Evolutionary conservation across 2,113 vertebrate genomes (phyloP).

Genomic region (Danio rerio): GRCz12tu NC_133184.1:6878001-6878500

Average conservation of each 20-base stretch:
- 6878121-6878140: conserved; percentile 37
- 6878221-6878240: not conserved
- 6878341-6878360: not conserved
- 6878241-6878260: not conserved
- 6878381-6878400: no score
- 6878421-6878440: no score
- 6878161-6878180: not conserved
- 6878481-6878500: no score
- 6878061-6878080: conserved; percentile 64
- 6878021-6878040: conserved; percentile 54
- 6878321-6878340: not conserved
- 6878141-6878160: not conserved
- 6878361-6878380: not conserved
- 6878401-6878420: no score
- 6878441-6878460: no score
- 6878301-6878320: not conserved
- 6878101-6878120: conserved; percentile 48
- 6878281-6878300: not conserved
- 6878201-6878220: not conserved
- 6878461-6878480: no score
- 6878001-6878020: conserved; percentile 69
- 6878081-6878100: conserved; percentile 37
- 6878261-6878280: not conserved
- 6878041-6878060: conserved; percentile 47
- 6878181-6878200: not conserved